These are phyloP conservation scores for Eugnorisma glareosa DNA, from an alignment of 2,888 invertebrate species.

Conservation along the genomic window DNA sequence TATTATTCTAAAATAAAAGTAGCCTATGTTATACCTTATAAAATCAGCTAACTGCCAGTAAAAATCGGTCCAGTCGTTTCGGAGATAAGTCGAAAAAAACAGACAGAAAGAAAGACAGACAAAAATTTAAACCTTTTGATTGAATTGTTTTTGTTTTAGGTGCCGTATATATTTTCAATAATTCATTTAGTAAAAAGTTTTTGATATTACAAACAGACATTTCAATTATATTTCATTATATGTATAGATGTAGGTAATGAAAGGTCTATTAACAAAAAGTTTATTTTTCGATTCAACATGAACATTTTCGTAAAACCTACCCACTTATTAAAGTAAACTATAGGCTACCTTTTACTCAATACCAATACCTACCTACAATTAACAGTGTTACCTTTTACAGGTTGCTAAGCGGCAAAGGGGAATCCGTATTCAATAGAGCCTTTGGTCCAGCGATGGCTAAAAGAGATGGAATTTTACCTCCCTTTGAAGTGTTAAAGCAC, in stretches of 20 bases:
- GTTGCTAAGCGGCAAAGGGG: constrained; percentile 48
- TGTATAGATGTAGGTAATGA: background rate
- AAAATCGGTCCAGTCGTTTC: no score
- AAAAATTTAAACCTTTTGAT: no score
- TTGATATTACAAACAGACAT: no score
- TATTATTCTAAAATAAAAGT: no score
- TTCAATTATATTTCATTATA: no score
- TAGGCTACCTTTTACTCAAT: background rate
- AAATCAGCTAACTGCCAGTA: no score
- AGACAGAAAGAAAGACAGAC: no score
- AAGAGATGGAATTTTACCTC: constrained; percentile 70
- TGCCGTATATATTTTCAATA: no score
- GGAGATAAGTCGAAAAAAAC: no score
- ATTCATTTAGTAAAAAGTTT: no score
- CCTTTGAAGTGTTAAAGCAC: constrained; percentile 70
- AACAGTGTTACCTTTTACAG: constrained; percentile 7
- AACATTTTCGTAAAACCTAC: background rate
- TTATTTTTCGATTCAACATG: background rate
- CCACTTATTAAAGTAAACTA: background rate
- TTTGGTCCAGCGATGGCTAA: constrained; percentile 61
- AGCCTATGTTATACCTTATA: no score
- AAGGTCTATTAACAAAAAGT: background rate
- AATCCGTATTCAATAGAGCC: constrained; percentile 46
- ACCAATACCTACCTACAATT: background rate
- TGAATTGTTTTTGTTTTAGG: no score